Conservation (phyloP, 2,888 invertebrate genomes). For the Archaeoteleia sp. region DNA sequence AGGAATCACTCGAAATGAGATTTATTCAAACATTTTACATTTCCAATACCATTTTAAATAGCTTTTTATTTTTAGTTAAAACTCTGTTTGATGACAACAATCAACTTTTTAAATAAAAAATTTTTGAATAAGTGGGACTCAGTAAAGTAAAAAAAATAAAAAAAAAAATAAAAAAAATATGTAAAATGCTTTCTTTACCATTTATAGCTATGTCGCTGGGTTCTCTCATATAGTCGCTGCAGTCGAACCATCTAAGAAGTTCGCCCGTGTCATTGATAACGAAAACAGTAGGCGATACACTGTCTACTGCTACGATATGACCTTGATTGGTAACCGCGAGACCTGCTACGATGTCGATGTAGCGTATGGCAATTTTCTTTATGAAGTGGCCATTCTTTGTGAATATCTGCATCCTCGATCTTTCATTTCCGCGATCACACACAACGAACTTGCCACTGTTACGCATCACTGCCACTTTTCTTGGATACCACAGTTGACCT, state of each 20-base stretch:
- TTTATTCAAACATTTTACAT: conserved; percentile 4
- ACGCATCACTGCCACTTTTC: conserved; percentile 94
- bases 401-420: conserved; percentile 98
- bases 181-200: too few species aligned
- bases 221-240: conserved; percentile 97
- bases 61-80: too few species aligned
- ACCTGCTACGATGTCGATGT: conserved; percentile 94
- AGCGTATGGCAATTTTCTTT: conserved; percentile 93
- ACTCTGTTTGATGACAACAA: too few species aligned
- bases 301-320: conserved; percentile 97
- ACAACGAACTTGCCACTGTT: conserved; percentile 95
- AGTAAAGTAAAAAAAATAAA: too few species aligned
- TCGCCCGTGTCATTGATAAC: conserved; percentile 94
- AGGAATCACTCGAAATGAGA: conserved; percentile 10
- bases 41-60: conserved; percentile 15
- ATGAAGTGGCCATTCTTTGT: conserved; percentile 96
- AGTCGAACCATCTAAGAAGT: conserved; percentile 96
- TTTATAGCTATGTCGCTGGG: conserved; percentile 97
- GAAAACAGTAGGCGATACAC: conserved; percentile 97
- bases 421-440: conserved; percentile 96
- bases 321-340: conserved; percentile 94
- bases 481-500: conserved; percentile 97
- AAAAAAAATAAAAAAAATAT: too few species aligned
- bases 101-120: too few species aligned
- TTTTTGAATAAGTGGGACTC: too few species aligned